Evolutionary conservation across 2,113 vertebrate genomes (phyloP), one percentile per base, ranked within the genome.

Genomic region (Aleadryas rufinucha): DNA sequence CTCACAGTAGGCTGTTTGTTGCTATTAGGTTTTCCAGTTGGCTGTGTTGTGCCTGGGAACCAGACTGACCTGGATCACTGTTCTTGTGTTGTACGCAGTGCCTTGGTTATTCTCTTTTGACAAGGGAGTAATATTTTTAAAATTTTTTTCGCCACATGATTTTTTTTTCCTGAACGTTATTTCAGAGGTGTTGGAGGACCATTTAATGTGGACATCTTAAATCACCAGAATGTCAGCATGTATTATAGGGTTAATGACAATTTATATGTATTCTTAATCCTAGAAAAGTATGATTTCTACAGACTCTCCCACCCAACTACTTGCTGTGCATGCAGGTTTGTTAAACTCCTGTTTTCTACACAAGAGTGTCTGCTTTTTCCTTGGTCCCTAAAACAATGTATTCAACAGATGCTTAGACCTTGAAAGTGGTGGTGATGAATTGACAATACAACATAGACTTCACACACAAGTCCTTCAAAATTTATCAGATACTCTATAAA

Each of bases 61-160:
- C 16, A 65, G 30, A 9, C 2, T 49, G 45, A 42, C 44, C 19
- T 83, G 52, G 16, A 50, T 31, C 12, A 3, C 31, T 70, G 2
- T 61, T 94, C 35, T 21, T 47, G 7, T 49, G 23, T 63, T 28
- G 22, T 37, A 8, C 6, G 13, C 0, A 3, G 20, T 7, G 4
- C 59, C 35, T 77, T 52, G 37, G 10, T 65, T 61, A 11, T 5
- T 80, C 49, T 64, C 24, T 84, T 77, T 65, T 50, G 49, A 81
- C 24, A 52, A 84, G 15, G 16, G 23, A 77, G 60, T 63, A 12
- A 53, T 45, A 2, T 78, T 39, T 22, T 5, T 6, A 15, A 1
- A 0, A 4, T 3, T 6, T 27, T 42, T 52, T 66, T 30, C 4
- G 28, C 11, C 1, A 1, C 1, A 0, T 27, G 15, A 1, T 57